Base-by-base conservation (phyloP, 2,888 invertebrate species). In the Epinotia demarniana region DNA sequence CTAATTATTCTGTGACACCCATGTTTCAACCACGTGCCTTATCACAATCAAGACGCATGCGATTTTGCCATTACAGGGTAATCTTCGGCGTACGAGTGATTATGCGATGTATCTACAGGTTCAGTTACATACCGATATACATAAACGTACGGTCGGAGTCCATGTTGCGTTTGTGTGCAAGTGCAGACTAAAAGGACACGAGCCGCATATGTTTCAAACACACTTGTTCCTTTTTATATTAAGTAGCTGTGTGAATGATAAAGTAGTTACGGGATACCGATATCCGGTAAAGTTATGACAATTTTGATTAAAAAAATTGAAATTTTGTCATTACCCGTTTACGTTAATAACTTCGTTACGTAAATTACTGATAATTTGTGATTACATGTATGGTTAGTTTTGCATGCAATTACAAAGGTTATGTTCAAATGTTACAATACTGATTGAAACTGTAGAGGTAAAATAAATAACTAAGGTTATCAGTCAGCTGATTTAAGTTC, bases 41-140 rank as follows among this genome's bases (percentile, higher is more conserved):
- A 84, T 86, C 89, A 89, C 86, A 85, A 84, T 78, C 79, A 79
- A 79, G 80, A 84, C 85, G 86, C 88, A 87, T 88, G 88, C 81
- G 79, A 80, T 80, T 72, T 72, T 68, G 63, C 71, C 72, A 72
- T 72, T 60, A 75, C 58, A 57, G 53, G 64, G 23, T 69, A 69
- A 71, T 71, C 71, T 66, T 55, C 66, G 64, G 70, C 53, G 43
- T 53, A 64, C 64, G 70, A 53, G 66, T 71, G 70, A 75, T 71
- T 75, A 66, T 60, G 39, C 61, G 66, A 60, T 55, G 33, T 58
- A 39, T 67, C 5, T 33, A 46, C 57, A 49, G 74, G 64, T 64
- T 75, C 64, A 64, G 64, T 75, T 75, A 70, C 74, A 60, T 39
- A n/a, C 6, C 53, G 8, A 53, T n/a, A 53, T 53, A 53, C 53